Evolutionary conservation across 2,113 vertebrate species (phyloP), one percentile per base, ranked within the genome.

Genomic region (Daubentonia madagascariensis): DNA sequence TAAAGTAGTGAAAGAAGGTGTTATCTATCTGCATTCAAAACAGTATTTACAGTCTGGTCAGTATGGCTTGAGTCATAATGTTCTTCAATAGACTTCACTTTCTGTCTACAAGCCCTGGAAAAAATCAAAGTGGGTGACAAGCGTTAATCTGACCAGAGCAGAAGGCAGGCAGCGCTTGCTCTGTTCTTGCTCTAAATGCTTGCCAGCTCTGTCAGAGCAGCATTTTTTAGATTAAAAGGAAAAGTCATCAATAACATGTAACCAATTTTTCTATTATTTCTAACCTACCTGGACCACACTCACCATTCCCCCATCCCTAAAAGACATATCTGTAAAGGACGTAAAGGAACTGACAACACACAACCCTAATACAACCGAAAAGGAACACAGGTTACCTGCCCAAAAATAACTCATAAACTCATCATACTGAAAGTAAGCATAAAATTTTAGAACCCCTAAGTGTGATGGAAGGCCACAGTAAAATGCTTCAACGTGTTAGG

Each of bases 401-500:
- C 14, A 0, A 8, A 72, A 84, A 75, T 23, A 63, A 32, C 73
- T 22, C 75, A 7, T 0, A n/a, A 35, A 28, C n/a, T 43, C 68
- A 11, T 22, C 10, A 52, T 0, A 1, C n/a, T 14, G 3, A 28
- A 63, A 84, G 28, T 1, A 10, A 12, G 48, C 3, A 2, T 5
- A 87, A 37, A 32, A 37, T n/a, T 43, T 17, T 0, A 13, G 37
- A 40, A 50, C 28, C 63, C 50, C 37, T 23, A 35, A 45, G 85
- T 6, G 63, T 43, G 73, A 50, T 1, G 1, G 37, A 61, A 45
- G 68, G 37, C 85, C 85, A n/a, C 37, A 5, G 59, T 5, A 45
- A 93, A 98, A 96, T 13, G 57, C n/a, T 76, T 48, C 3, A 43
- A 88, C 43, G 50, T 30, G 30, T 73, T 17, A 95, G 30, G 85